Percentiles rank a stretch among this genome's conserved stretches.
These are phyloP conservation scores for Agriopis aurantiaria DNA, from an alignment of 2,888 invertebrate genomes.

Conservation along the genomic window DNA sequence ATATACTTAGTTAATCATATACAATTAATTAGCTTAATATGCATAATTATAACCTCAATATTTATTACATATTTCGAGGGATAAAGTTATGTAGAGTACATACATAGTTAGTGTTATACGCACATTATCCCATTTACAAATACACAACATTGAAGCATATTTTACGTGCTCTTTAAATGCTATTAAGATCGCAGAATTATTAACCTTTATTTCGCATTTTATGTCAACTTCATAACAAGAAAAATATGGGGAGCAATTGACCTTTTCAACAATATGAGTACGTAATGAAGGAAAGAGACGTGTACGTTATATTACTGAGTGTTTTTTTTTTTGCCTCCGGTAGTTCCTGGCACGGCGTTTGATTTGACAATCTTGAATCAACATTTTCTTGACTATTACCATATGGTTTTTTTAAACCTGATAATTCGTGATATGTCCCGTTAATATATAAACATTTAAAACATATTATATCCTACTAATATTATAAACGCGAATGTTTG, in stretches of 20 bases:
- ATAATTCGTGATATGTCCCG: too few relatives aligned
- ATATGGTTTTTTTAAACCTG: too few relatives aligned
- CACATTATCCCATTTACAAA: background rate
- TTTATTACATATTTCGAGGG: too few relatives aligned
- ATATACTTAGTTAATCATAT: too few relatives aligned
- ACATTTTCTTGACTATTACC: background rate
- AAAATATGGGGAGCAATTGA: constrained; percentile 32
- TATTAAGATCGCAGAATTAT: constrained; percentile 7
- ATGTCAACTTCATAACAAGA: constrained; percentile 24
- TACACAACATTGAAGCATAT: background rate
- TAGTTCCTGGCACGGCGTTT: background rate
- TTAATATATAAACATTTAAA: too few relatives aligned
- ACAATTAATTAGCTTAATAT: too few relatives aligned
- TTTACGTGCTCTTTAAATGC: constrained; percentile 14
- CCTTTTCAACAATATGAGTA: constrained; percentile 40
- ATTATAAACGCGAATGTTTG: too few relatives aligned
- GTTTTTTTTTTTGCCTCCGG: background rate
- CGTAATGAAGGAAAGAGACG: constrained; percentile 37
- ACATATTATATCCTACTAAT: too few relatives aligned
- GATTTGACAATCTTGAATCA: background rate
- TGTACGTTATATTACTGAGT: constrained; percentile 26
- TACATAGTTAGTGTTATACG: background rate
- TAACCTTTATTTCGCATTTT: constrained; percentile 24
- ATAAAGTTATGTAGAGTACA: too few relatives aligned
- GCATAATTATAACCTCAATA: too few relatives aligned